phyloP scores from a whole-genome alignment of 2,797 vertebrate species.

The Sorex maritimensis region DNA sequence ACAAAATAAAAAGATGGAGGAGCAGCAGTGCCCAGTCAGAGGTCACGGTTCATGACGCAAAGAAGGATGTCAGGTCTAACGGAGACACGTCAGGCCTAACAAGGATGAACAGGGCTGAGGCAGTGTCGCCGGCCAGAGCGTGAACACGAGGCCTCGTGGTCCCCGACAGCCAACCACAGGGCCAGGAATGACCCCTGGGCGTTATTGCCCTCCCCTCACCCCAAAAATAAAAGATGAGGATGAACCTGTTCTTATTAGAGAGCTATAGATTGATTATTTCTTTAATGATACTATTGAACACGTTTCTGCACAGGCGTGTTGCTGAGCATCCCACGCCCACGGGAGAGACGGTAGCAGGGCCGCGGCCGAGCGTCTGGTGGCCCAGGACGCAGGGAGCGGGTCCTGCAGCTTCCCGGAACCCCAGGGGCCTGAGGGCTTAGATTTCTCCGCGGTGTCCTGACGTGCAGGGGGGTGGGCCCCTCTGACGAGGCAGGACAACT shows the following conservation, averaged over 20 bases:
- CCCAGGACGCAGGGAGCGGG: not conserved
- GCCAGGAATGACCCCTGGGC: too few species aligned
- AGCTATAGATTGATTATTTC: not conserved
- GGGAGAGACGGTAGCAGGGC: not conserved
- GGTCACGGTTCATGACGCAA: fast-evolving
- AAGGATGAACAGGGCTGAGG: not conserved
- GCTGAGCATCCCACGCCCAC: not conserved
- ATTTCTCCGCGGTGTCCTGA: not conserved
- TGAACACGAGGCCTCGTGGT: too few species aligned
- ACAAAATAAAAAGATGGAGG: too few species aligned
- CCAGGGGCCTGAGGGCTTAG: not conserved
- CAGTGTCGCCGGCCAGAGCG: too few species aligned
- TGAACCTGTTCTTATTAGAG: too few species aligned
- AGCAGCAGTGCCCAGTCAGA: too few species aligned
- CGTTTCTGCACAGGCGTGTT: not conserved
- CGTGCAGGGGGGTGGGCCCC: not conserved
- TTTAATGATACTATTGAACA: too few species aligned
- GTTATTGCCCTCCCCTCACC: too few species aligned
- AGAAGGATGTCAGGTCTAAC: too few species aligned
- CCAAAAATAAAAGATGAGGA: too few species aligned
- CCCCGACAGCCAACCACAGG: too few species aligned
- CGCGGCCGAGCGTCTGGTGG: not conserved
- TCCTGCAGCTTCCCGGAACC: not conserved
- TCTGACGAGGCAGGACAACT: not conserved
- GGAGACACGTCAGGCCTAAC: not conserved